phyloP scores from a whole-genome alignment of 2,113 vertebrate species.

The Oncorhynchus gorbuscha region DNA sequence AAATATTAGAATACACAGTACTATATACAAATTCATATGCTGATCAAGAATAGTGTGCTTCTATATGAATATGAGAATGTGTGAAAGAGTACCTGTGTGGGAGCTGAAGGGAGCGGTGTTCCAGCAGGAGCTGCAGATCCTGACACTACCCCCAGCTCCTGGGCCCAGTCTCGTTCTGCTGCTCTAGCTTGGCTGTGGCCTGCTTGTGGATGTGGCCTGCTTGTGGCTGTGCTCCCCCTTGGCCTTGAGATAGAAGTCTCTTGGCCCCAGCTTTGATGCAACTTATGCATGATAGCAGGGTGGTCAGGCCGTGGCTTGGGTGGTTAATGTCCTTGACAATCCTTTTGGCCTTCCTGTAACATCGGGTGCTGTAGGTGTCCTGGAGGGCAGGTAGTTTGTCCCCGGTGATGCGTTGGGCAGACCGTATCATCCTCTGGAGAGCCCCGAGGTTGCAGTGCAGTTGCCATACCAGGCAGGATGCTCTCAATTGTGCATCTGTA shows the following conservation, averaged over 20 bases:
- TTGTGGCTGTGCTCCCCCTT: conserved; percentile 45
- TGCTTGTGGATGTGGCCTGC: background rate
- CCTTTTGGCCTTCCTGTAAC: too few species aligned
- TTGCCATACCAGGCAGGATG: too few species aligned
- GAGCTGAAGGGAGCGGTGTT: conserved; percentile 6
- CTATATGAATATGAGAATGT: background rate
- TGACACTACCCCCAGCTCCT: conserved; percentile 54
- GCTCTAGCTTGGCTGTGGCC: conserved; percentile 50
- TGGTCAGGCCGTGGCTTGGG: too few species aligned
- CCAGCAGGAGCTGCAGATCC: conserved; percentile 42
- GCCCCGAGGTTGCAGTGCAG: too few species aligned
- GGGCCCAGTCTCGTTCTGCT: conserved; percentile 47
- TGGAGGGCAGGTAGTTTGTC: too few species aligned
- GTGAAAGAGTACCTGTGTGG: conserved; percentile 51
- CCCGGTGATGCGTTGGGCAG: too few species aligned
- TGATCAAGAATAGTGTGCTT: background rate
- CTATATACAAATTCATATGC: background rate
- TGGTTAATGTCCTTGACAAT: too few species aligned
- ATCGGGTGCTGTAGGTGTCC: too few species aligned
- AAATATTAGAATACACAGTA: background rate
- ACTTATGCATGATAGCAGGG: too few species aligned
- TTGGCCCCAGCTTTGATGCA: too few species aligned
- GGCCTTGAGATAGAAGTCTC: background rate
- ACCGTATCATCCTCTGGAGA: too few species aligned
- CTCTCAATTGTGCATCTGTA: too few species aligned